Percentiles rank a stretch among this genome's conserved stretches.
These are phyloP conservation scores for Cheilosia vernalis DNA, from an alignment of 2,888 invertebrate species.

Conservation along the genomic window DNA sequence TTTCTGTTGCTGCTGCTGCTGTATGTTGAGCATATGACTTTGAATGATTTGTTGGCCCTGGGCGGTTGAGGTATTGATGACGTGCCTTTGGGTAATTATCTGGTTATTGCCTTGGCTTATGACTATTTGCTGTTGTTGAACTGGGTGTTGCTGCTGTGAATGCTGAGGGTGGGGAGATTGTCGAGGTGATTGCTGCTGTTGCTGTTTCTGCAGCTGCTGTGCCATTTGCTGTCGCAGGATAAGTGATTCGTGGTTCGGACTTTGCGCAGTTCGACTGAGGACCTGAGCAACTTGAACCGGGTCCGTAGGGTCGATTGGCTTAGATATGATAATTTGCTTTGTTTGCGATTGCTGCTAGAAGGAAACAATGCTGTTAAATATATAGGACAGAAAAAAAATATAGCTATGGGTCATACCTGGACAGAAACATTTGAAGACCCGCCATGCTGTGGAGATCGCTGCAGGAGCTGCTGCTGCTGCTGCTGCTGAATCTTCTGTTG, in stretches of 20 bases:
- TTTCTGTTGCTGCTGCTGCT: conserved; percentile 80
- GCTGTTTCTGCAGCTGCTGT: conserved; percentile 80
- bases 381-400: conserved; percentile 4
- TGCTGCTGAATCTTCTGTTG: conserved; percentile 74
- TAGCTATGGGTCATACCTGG: conserved; percentile 39
- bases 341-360: conserved; percentile 78
- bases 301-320: conserved; percentile 83
- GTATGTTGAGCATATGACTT: conserved; percentile 82
- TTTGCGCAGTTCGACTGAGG: conserved; percentile 81
- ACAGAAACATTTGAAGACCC: conserved; percentile 42
- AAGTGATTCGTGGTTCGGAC: conserved; percentile 82
- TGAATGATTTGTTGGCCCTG: conserved; percentile 83
- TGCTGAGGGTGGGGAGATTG: conserved; percentile 69
- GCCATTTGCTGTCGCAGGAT: conserved; percentile 82
- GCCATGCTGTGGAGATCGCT: conserved; percentile 60
- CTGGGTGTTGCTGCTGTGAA: conserved; percentile 76
- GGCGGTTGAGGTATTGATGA: conserved; percentile 82
- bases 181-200: conserved; percentile 76
- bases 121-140: conserved; percentile 75
- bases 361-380: background rate
- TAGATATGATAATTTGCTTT: conserved; percentile 77
- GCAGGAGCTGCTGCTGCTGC: conserved; percentile 55
- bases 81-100: conserved; percentile 81
- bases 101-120: conserved; percentile 77
- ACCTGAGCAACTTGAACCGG: conserved; percentile 82